Conservation (phyloP, 2,113 vertebrate species). For the Mesembrinibis cayennensis region DNA sequence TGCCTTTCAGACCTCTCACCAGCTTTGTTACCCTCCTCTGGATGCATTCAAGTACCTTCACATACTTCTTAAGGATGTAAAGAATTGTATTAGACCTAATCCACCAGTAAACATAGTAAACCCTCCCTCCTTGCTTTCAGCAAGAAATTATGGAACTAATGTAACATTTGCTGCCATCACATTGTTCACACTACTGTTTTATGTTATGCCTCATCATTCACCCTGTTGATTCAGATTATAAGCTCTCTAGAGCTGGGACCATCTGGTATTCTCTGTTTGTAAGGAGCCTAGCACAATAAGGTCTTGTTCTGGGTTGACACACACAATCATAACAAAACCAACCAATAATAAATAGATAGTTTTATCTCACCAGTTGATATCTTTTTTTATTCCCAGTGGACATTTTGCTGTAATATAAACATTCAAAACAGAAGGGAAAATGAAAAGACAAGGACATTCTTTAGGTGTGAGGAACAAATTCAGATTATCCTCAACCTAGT, state of each 20-base stretch:
- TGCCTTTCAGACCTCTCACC: no score
- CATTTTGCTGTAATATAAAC: not conserved
- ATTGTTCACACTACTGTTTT: conserved; percentile 21
- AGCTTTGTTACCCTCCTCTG: no score
- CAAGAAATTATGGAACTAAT: not conserved
- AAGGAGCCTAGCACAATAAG: not conserved
- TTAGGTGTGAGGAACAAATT: not conserved
- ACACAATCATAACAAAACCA: conserved; percentile 2
- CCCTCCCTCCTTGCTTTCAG: not conserved
- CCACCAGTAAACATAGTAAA: not conserved
- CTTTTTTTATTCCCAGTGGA: not conserved
- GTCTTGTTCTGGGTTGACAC: not conserved
- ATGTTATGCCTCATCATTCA: conserved; percentile 8
- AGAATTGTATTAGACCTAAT: not conserved
- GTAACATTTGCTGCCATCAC: conserved; percentile 29
- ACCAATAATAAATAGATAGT: conserved; percentile 12
- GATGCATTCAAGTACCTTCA: no score
- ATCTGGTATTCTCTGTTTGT: conserved; percentile 15
- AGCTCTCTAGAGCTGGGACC: conserved; percentile 18
- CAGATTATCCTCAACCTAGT: not conserved
- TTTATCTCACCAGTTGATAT: not conserved
- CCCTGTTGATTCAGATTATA: conserved; percentile 25
- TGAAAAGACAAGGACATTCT: not conserved
- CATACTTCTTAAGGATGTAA: no score
- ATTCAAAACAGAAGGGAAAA: not conserved